A percentile compares a stretch with the other conserved stretches of the same genome.
phyloP scores from a whole-genome alignment of 2,797 vertebrate species.

The Ficedula albicollis region DNA sequence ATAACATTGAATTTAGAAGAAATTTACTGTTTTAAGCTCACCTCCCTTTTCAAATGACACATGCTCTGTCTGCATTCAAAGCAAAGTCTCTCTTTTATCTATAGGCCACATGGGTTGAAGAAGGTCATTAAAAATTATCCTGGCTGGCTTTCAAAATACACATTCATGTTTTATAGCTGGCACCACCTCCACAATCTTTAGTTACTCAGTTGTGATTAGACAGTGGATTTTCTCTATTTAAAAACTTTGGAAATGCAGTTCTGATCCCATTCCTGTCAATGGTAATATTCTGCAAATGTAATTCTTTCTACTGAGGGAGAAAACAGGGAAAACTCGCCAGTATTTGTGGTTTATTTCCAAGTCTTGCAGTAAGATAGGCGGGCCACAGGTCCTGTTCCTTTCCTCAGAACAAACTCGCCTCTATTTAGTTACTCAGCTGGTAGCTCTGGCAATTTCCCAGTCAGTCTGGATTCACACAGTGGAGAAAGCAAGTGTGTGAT shows the following conservation, averaged over 20 bases:
- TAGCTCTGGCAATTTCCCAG: background rate
- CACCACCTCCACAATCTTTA: background rate
- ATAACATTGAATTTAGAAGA: background rate
- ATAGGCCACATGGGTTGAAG: background rate
- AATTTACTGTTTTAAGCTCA: background rate
- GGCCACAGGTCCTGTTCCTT: background rate
- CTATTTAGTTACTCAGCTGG: background rate
- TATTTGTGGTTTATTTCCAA: background rate
- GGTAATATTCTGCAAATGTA: background rate
- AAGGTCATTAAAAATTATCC: background rate
- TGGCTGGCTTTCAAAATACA: background rate
- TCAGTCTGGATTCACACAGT: background rate
- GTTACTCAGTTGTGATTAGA: background rate
- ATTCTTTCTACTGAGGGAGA: background rate
- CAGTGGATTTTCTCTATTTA: background rate
- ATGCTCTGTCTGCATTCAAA: background rate
- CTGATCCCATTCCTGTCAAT: background rate
- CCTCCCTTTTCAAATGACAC: background rate
- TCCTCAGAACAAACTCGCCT: background rate
- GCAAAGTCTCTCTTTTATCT: background rate
- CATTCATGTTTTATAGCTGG: background rate
- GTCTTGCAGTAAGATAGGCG: background rate
- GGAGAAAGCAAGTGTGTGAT: background rate
- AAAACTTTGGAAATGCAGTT: background rate
- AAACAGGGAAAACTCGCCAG: background rate